These are phyloP conservation scores for Mormyrus proboscirostris DNA, from an alignment of 2,797 vertebrate genomes.

Conservation along the genomic window DNA sequence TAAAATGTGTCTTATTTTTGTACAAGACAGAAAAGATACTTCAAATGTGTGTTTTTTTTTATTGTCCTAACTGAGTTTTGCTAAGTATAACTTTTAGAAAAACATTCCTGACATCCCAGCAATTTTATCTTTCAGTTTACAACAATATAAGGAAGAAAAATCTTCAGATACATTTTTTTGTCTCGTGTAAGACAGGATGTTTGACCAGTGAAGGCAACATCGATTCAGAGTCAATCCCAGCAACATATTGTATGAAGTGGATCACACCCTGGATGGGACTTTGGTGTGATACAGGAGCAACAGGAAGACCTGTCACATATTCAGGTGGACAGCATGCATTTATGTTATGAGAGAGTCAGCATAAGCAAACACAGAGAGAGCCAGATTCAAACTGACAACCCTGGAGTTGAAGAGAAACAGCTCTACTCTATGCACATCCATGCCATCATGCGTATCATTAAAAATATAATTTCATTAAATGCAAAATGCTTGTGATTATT, in stretches of 20 bases:
- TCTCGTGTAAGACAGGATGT: not conserved
- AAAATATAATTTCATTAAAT: slow-evolving; percentile 1
- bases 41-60: not conserved
- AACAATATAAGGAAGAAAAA: not conserved
- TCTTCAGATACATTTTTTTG: not conserved
- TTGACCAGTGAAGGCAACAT: not conserved
- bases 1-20: slow-evolving; percentile 2
- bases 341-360: not conserved
- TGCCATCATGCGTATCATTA: not conserved
- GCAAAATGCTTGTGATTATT: not conserved
- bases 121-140: not conserved
- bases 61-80: not conserved
- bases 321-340: not conserved
- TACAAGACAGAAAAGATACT: not conserved
- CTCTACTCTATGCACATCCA: not conserved
- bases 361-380: not conserved
- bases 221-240: not conserved
- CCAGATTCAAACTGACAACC: not conserved
- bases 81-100: not conserved
- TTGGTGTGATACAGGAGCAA: not conserved
- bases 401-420: not conserved
- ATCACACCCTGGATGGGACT: not conserved
- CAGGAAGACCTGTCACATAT: not conserved
- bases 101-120: not conserved
- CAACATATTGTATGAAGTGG: not conserved